Conservation (phyloP, 2,888 invertebrate genomes). For the Euproctis similis region DNA sequence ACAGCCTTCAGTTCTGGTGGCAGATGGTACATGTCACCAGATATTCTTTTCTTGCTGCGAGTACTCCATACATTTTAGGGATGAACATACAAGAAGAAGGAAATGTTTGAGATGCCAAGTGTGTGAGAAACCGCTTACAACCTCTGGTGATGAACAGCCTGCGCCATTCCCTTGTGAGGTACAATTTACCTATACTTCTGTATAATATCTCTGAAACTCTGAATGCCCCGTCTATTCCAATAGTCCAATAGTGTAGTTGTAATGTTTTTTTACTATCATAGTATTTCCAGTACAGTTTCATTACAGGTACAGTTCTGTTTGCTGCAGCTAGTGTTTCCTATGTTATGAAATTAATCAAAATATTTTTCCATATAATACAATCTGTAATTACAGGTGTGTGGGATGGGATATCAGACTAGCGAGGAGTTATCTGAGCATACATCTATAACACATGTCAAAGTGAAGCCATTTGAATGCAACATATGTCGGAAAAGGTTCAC, state of each 20-base stretch:
- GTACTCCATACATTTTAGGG: slow-evolving; percentile 52
- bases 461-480: slow-evolving; percentile 51
- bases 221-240: no score
- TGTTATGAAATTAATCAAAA: no score
- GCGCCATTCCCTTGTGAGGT: slow-evolving; percentile 41
- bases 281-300: no score
- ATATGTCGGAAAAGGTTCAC: slow-evolving; percentile 58
- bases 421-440: slow-evolving; percentile 43
- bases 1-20: slow-evolving; percentile 40
- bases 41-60: slow-evolving; percentile 70
- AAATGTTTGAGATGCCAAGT: slow-evolving; percentile 59
- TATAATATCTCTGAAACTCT: no score
- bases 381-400: slow-evolving; percentile 45
- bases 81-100: slow-evolving; percentile 52
- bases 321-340: no score
- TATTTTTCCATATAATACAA: no score
- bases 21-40: slow-evolving; percentile 53
- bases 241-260: no score
- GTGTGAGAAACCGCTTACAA: slow-evolving; percentile 50
- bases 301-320: no score
- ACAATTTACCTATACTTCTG: no score
- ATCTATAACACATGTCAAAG: slow-evolving; percentile 39
- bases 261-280: no score
- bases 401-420: slow-evolving; percentile 33
- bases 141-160: slow-evolving; percentile 13